These are phyloP conservation scores for Heliconius charithonia DNA, from an alignment of 2,888 invertebrate species.

Conservation along the genomic window DNA sequence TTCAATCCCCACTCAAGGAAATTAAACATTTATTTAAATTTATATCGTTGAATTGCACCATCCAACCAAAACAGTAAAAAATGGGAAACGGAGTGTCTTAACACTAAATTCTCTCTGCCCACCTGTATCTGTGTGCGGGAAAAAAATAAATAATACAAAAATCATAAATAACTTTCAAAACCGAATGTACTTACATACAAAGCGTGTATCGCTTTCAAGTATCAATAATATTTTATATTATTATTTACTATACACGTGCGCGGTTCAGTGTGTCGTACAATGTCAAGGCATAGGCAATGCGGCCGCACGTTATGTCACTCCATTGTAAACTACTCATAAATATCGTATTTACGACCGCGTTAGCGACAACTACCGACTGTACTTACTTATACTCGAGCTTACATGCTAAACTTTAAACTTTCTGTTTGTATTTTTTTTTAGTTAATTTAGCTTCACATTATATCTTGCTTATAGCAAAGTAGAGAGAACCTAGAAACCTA, in stretches of 20 bases:
- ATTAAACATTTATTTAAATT: too few species aligned
- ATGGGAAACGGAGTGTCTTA: too few species aligned
- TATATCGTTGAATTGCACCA: too few species aligned
- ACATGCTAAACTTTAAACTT: background rate
- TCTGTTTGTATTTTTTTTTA: background rate
- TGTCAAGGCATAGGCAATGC: constrained; percentile 74
- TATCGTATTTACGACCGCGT: constrained; percentile 56
- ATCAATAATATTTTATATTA: constrained; percentile 49
- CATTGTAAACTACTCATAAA: constrained; percentile 77
- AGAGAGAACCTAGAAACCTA: too few species aligned
- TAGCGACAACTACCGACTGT: constrained; percentile 26
- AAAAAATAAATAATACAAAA: background rate
- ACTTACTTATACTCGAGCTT: background rate
- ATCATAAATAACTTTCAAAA: background rate
- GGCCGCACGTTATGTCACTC: constrained; percentile 69
- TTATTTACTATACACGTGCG: constrained; percentile 77
- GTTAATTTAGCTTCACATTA: too few species aligned
- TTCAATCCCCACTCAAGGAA: too few species aligned
- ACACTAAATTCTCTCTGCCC: too few species aligned
- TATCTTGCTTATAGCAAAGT: too few species aligned
- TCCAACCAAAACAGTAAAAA: too few species aligned
- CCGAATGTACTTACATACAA: constrained; percentile 4
- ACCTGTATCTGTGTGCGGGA: too few species aligned
- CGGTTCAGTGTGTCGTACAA: constrained; percentile 75
- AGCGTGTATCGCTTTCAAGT: constrained; percentile 35